These are phyloP conservation scores for Nesogale talazaci DNA, from an alignment of 2,113 vertebrate species.

Conservation along the genomic window DNA sequence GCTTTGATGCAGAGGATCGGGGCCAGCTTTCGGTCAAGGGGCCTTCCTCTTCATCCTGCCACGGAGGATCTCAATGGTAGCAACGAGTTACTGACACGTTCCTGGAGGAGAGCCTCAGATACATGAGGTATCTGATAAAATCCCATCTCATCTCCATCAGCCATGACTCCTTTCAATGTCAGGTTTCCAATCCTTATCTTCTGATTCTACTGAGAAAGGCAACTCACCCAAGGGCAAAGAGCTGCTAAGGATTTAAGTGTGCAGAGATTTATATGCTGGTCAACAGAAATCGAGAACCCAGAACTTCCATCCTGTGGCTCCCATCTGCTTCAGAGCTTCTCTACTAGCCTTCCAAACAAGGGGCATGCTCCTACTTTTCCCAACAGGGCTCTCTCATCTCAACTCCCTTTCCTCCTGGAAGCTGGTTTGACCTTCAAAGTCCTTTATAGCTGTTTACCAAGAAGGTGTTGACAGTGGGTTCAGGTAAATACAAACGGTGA, in stretches of 20 bases:
- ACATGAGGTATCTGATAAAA: neutral
- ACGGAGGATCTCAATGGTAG: neutral
- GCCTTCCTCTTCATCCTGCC: neutral
- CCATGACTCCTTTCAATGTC: neutral
- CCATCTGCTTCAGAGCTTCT: neutral
- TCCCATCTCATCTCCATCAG: neutral
- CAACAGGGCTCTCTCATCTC: neutral
- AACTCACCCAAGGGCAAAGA: neutral
- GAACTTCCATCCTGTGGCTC: neutral
- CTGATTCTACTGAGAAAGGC: neutral
- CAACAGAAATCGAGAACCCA: neutral
- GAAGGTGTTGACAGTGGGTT: neutral
- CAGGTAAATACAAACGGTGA: neutral
- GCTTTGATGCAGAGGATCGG: neutral
- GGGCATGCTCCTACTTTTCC: neutral
- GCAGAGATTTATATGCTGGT: neutral
- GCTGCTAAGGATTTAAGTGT: neutral
- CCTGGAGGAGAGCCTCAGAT: neutral
- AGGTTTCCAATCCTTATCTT: neutral
- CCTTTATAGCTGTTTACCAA: neutral
- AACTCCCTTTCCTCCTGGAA: neutral
- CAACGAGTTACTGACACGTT: neutral
- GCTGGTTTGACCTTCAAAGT: neutral
- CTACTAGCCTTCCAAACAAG: neutral
- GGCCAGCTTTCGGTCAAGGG: neutral